Base-by-base conservation (phyloP, 2,113 vertebrate genomes). In the Osmerus eperlanus region DNA sequence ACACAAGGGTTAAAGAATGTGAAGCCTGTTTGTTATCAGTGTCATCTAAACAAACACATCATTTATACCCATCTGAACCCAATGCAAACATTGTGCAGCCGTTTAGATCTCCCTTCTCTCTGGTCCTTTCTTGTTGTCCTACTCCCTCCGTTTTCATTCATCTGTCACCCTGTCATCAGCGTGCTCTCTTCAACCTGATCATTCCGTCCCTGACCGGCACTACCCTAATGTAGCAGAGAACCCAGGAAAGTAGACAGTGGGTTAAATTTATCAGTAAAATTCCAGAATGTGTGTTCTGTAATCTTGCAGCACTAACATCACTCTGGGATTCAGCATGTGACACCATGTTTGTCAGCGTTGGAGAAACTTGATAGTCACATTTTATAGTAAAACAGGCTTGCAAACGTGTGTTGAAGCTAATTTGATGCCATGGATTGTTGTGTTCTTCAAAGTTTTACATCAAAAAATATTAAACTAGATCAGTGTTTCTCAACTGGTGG, bases 231-330 rank as follows among this genome's bases (percentile, higher is more conserved):
- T 83, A 89, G 87, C 68, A 54, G 81, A 78, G 71, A 75, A 76
- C 81, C 82, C 80, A 64, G 82, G 80, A 68, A 83, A 74, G 73
- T 79, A 83, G 77, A 81, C 80, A 78, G 74, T 77, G 79, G 81
- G 88, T 89, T 91, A 90, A 91, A 90, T 87, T 90, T 87, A 88
- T 79, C 81, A 77, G 36, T 63, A 79, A 73, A 84, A 81, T 75
- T 68, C 0, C 16, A 70, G 73, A 80, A 85, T 83, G 73, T 32
- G 4, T 62, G 23, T 62, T 62, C 25, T 62, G 23, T 68, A 86
- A 78, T 80, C 78, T 68, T 73, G 73, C 84, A 67, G 73, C 54
- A 51, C 75, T 23, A 78, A 82, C 76, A 80, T 85, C 78, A 76
- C 63, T 62, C 62, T 71, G 68, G 73, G 60, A 60, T 74, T 71